Conservation (phyloP, 30 jellyfish, hydroid and myxozoan genomes). For the Turritopsis rubra region DNA sequence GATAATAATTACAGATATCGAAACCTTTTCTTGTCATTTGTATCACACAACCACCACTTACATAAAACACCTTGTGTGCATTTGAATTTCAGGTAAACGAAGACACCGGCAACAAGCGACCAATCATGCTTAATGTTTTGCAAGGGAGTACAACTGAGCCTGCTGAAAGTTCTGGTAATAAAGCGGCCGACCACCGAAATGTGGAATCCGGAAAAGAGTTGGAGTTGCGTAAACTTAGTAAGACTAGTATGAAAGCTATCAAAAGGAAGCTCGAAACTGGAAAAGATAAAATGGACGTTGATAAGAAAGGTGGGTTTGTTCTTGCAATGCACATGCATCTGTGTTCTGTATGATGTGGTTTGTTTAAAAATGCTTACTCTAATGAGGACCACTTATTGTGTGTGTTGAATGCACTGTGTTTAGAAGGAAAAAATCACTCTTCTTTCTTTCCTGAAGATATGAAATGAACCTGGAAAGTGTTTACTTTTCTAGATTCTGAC, state of each 20-base stretch:
- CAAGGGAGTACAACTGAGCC: constrained; percentile 10
- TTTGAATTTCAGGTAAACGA: constrained; percentile 54
- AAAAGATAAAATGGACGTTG: constrained; percentile 9
- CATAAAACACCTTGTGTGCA: neutral
- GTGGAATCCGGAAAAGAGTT: neutral
- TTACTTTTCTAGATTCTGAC: neutral
- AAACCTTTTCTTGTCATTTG: neutral
- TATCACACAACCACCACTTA: neutral
- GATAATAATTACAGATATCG: neutral
- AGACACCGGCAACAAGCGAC: constrained; percentile 91
- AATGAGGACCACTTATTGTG: neutral
- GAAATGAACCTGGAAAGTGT: neutral
- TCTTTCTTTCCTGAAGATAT: neutral
- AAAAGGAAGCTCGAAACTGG: neutral
- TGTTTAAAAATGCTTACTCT: neutral
- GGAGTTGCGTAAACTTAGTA: neutral
- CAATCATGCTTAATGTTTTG: constrained; percentile 84
- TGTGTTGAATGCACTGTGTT: neutral
- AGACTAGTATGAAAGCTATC: neutral
- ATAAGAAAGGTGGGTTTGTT: neutral
- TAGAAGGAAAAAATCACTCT: neutral
- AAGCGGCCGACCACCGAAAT: neutral
- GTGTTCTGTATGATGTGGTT: neutral
- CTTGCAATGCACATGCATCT: no score
- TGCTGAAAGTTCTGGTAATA: neutral